These are phyloP conservation scores for Spicauda simplicius DNA, from an alignment of 2,888 invertebrate genomes.

Conservation along the genomic window DNA sequence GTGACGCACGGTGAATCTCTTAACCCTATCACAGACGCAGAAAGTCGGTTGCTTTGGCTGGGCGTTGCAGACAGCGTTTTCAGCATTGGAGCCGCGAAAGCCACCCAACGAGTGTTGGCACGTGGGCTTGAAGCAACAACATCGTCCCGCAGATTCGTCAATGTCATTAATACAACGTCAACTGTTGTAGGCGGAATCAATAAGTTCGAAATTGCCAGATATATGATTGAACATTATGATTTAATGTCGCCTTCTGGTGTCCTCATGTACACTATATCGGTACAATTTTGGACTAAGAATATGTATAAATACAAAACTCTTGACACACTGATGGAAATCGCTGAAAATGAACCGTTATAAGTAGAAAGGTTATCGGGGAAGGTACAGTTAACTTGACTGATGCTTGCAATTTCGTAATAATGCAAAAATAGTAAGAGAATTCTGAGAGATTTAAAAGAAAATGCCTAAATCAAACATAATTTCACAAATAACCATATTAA, in stretches of 20 bases:
- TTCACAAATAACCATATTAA: too few species aligned
- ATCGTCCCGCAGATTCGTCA: slow-evolving; percentile 42
- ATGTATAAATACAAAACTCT: slow-evolving; percentile 45
- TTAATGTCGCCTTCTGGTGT: slow-evolving; percentile 42
- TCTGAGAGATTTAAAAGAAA: too few species aligned
- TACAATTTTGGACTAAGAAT: slow-evolving; percentile 48
- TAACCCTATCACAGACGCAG: slow-evolving; percentile 44
- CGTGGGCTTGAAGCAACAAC: slow-evolving; percentile 43
- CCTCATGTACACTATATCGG: slow-evolving; percentile 43
- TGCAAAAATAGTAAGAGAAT: too few species aligned
- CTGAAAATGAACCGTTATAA: too few species aligned
- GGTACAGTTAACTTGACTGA: too few species aligned
- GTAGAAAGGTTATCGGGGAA: too few species aligned
- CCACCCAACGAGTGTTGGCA: slow-evolving; percentile 46
- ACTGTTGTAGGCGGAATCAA: slow-evolving; percentile 44
- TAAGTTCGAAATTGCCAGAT: slow-evolving; percentile 44
- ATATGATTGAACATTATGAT: slow-evolving; percentile 41
- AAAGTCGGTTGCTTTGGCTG: slow-evolving; percentile 47
- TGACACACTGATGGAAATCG: slow-evolving; percentile 39
- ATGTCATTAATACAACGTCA: slow-evolving; percentile 44
- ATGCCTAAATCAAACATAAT: too few species aligned
- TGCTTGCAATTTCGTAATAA: too few species aligned
- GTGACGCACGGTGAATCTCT: slow-evolving; percentile 44
- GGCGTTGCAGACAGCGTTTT: slow-evolving; percentile 46
- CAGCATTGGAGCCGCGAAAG: slow-evolving; percentile 47